Percentiles rank a stretch among this genome's conserved stretches.
Evolutionary conservation across 2,888 invertebrate genomes (phyloP).

Genomic region (Trissoscelio sp.): DNA sequence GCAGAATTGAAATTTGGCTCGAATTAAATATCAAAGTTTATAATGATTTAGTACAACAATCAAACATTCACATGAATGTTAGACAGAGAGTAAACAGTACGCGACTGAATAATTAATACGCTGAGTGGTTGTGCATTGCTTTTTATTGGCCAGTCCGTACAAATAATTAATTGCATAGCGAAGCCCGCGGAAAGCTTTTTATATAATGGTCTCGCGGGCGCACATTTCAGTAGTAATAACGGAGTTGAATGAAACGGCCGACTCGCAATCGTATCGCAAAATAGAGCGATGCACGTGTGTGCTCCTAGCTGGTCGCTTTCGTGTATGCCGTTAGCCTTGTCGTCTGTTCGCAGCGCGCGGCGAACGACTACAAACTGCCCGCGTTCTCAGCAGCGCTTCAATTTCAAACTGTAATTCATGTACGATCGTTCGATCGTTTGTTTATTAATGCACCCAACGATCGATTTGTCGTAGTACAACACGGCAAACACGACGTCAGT

Average conservation of each 20-base stretch:
- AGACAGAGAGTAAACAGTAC: constrained; percentile 1
- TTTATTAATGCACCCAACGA: constrained; percentile 27
- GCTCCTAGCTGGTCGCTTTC: neutral
- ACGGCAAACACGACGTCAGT: neutral
- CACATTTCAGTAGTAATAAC: constrained; percentile 33
- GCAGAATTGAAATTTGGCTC: too few relatives aligned
- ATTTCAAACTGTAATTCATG: constrained; percentile 1
- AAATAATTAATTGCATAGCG: constrained; percentile 34
- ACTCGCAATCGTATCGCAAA: constrained; percentile 1
- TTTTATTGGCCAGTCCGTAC: neutral
- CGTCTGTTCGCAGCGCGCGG: constrained; percentile 8
- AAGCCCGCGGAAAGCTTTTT: constrained; percentile 25
- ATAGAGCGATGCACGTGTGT: constrained; percentile 37
- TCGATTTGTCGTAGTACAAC: constrained; percentile 25
- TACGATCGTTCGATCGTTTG: constrained; percentile 14
- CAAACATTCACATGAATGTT: too few relatives aligned
- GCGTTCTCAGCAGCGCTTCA: neutral
- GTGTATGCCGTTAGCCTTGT: constrained; percentile 8
- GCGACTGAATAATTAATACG: constrained; percentile 14
- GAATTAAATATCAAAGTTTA: too few relatives aligned
- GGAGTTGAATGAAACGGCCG: constrained; percentile 28
- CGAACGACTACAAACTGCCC: constrained; percentile 7
- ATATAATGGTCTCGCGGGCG: constrained; percentile 5
- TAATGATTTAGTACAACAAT: too few relatives aligned
- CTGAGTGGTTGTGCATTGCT: neutral